phyloP scores from a whole-genome alignment of 2,797 vertebrate genomes.

The Gymnoscopelus braueri region DNA sequence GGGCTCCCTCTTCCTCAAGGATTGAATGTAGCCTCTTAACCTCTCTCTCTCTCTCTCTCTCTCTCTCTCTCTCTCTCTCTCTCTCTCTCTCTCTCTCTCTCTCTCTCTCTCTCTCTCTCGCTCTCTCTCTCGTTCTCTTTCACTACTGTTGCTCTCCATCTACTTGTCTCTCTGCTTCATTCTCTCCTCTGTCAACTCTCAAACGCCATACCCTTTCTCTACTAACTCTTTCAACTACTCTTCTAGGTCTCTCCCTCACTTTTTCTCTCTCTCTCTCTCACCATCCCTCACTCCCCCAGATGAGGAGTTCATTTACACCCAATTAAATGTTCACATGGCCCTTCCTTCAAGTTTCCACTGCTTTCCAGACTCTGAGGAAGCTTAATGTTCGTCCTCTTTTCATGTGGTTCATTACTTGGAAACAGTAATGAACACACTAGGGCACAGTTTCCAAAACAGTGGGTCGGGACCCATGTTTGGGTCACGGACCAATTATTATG shows the following conservation, averaged over 20 bases:
- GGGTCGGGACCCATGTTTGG: no score
- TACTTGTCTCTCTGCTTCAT: no score
- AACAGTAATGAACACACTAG: no score
- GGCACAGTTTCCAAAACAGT: no score
- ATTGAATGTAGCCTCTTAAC: conserved; percentile 60
- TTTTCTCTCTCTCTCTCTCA: neutral
- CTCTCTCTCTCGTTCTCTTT: neutral
- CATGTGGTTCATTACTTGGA: no score
- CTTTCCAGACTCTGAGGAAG: no score
- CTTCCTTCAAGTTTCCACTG: conserved; percentile 5
- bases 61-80: conserved; percentile 24
- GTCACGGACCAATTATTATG: no score
- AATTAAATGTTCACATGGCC: conserved; percentile 37
- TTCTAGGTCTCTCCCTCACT: conserved; percentile 1
- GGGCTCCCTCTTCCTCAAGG: conserved; percentile 56
- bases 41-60: conserved; percentile 24
- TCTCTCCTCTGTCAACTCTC: no score
- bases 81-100: conserved; percentile 16
- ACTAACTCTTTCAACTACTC: no score
- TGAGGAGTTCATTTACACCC: conserved; percentile 48
- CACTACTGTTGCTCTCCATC: neutral
- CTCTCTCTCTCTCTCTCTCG: neutral
- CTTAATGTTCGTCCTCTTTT: no score
- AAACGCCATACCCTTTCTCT: no score
- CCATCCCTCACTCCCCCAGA: conserved; percentile 17